Evolutionary conservation across 2,113 vertebrate species (phyloP).

Genomic region (Carollia perspicillata): DNA sequence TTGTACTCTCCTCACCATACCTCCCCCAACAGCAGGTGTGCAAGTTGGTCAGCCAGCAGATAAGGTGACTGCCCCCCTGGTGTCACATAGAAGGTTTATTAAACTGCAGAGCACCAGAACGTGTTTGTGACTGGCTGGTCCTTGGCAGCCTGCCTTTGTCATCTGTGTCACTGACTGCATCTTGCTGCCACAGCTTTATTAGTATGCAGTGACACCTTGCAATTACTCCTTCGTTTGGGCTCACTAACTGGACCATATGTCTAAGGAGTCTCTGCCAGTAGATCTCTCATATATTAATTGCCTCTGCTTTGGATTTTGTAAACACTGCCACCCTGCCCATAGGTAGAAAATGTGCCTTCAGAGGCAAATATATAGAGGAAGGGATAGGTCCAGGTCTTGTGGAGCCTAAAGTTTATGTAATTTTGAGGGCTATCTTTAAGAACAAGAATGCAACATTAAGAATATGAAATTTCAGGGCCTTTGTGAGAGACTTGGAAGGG

Average conservation of each 20-base stretch:
- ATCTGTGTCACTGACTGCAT: not conserved
- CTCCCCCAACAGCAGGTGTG: not conserved
- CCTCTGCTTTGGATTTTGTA: not conserved
- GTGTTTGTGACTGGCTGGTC: not conserved
- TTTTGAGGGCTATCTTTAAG: not conserved
- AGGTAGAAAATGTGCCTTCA: not conserved
- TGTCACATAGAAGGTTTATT: not conserved
- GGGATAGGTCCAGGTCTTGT: not conserved
- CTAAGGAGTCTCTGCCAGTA: not conserved
- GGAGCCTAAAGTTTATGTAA: not conserved
- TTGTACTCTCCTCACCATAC: not conserved
- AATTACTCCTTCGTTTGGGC: constrained; percentile 42
- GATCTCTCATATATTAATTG: not conserved
- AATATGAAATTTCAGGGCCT: not conserved
- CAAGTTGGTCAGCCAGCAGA: not conserved
- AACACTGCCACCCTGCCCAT: not conserved
- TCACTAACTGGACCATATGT: constrained; percentile 25
- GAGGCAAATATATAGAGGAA: not conserved
- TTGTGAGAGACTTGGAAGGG: not conserved
- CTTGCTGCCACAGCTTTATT: not conserved
- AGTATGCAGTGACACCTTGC: not conserved
- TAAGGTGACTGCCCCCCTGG: not conserved
- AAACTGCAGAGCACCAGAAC: not conserved
- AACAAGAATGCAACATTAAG: not conserved
- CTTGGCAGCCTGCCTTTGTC: not conserved